Conservation (phyloP, 2,113 vertebrate genomes). For the Cettia cetti region DNA sequence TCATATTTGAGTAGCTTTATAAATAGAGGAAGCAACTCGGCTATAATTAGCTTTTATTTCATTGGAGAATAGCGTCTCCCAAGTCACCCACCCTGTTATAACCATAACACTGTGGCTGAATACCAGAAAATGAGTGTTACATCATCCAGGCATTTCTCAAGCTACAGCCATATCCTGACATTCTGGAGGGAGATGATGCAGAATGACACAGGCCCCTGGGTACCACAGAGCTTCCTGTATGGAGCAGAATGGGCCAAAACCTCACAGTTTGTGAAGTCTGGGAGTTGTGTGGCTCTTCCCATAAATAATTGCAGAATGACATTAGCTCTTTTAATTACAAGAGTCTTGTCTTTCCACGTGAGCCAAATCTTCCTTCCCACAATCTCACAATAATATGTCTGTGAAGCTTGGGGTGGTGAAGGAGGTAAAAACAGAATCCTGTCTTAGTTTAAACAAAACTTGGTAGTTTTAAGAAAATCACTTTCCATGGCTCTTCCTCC, state of each 20-base stretch:
- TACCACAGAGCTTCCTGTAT: background rate
- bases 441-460: background rate
- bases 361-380: background rate
- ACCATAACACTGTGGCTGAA: background rate
- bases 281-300: background rate
- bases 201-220: background rate
- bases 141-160: background rate
- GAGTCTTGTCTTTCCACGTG: background rate
- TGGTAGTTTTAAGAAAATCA: background rate
- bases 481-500: background rate
- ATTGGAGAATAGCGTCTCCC: background rate
- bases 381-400: background rate
- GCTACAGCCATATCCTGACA: background rate
- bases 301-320: background rate
- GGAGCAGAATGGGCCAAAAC: background rate
- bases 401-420: background rate
- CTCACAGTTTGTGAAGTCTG: background rate
- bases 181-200: background rate
- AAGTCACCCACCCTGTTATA: background rate
- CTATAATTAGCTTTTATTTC: background rate
- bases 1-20: background rate
- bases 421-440: background rate
- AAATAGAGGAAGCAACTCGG: background rate
- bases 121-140: background rate
- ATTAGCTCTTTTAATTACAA: background rate